A percentile compares a stretch with the other conserved stretches of the same genome.
Evolutionary conservation across 2,797 vertebrate genomes (phyloP).

Genomic region (Gobio occitaniae): DNA sequence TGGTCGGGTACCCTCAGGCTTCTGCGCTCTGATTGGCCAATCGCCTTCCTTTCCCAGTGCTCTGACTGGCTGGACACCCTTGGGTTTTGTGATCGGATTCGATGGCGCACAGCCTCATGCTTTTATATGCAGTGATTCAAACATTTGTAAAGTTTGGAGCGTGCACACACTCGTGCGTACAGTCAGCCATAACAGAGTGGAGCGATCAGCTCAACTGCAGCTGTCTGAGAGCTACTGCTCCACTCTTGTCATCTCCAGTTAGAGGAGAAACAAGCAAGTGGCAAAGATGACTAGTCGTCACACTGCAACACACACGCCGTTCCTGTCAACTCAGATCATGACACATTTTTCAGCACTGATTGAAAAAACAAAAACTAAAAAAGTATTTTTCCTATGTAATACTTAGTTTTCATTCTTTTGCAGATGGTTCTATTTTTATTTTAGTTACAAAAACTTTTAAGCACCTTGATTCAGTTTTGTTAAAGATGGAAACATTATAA

Average conservation of each 20-base stretch:
- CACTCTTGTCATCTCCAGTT: slow-evolving; percentile 17
- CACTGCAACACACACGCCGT: background rate
- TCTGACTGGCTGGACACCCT: slow-evolving; percentile 23
- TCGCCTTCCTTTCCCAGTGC: background rate
- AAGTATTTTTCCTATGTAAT: background rate
- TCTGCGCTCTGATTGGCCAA: slow-evolving; percentile 28
- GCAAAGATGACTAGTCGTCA: slow-evolving; percentile 21
- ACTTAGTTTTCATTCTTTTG: background rate
- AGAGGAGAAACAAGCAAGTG: slow-evolving; percentile 5
- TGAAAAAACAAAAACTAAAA: background rate
- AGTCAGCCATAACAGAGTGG: slow-evolving; percentile 25
- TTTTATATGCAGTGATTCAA: slow-evolving; percentile 14
- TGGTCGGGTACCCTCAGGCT: slow-evolving; percentile 42
- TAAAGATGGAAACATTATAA: background rate
- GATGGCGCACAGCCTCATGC: background rate
- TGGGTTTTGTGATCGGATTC: slow-evolving; percentile 24
- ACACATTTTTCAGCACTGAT: slow-evolving; percentile 2
- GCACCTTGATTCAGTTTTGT: background rate
- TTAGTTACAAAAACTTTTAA: background rate
- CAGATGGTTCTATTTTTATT: background rate
- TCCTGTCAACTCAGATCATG: slow-evolving; percentile 30
- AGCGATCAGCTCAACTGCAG: slow-evolving; percentile 7
- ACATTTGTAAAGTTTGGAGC: slow-evolving; percentile 14
- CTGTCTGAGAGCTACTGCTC: slow-evolving; percentile 3
- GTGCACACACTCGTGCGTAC: background rate